phyloP scores from a whole-genome alignment of 2,797 vertebrate genomes.

The Gadopsis bispinosus region DNA sequence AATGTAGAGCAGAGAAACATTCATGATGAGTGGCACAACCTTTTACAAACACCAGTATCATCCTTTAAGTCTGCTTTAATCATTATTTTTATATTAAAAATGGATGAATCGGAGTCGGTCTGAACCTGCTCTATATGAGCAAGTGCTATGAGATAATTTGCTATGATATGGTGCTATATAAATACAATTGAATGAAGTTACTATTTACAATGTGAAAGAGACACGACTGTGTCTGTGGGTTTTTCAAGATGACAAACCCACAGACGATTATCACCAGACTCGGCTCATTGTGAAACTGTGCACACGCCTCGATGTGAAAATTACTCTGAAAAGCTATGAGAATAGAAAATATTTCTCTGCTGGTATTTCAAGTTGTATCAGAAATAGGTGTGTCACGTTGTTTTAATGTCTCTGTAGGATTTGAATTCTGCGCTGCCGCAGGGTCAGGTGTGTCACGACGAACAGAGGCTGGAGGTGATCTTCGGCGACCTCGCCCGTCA shows the following conservation, averaged over 20 bases:
- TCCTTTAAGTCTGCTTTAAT: conserved; percentile 2
- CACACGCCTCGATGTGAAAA: too few species aligned
- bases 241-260: accelerated
- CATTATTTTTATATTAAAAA: not conserved
- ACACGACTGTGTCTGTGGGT: too few species aligned
- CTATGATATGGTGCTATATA: too few species aligned
- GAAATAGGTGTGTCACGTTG: not conserved
- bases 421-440: conserved; percentile 88
- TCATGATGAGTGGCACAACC: not conserved
- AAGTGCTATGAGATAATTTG: too few species aligned
- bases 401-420: conserved; percentile 80
- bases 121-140: too few species aligned
- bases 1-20: not conserved
- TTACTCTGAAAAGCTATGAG: too few species aligned
- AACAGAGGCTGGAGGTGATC: conserved; percentile 97
- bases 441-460: conserved; percentile 96
- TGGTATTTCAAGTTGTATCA: conserved; percentile 36
- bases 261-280: not conserved
- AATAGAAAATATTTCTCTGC: not conserved
- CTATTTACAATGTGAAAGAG: not conserved
- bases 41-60: not conserved
- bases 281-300: not conserved
- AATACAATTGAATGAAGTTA: not conserved
- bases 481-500: conserved; percentile 92
- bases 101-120: too few species aligned